phyloP scores from a whole-genome alignment of 2,888 invertebrate genomes.

The Pseudoips prasinana region DNA sequence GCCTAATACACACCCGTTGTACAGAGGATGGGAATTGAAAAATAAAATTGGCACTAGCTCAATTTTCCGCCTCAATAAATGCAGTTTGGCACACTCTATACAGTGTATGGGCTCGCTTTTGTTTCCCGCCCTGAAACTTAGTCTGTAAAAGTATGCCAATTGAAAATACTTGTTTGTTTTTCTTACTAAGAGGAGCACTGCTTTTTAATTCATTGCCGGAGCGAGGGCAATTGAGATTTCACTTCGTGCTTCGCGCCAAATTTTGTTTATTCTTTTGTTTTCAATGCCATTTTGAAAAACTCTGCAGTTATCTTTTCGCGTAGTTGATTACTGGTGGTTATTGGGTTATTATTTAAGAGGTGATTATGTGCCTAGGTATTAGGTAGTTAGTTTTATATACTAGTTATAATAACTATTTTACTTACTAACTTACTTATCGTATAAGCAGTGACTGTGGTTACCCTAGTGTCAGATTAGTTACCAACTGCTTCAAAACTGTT shows the following conservation, averaged over 20 bases:
- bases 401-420: no score
- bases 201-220: constrained; percentile 30
- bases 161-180: constrained; percentile 57
- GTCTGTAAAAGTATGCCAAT: constrained; percentile 58
- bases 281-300: no score
- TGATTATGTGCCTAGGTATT: no score
- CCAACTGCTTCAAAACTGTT: no score
- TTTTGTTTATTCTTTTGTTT: constrained; percentile 6
- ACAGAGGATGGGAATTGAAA: constrained; percentile 51
- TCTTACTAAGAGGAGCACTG: constrained; percentile 38
- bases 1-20: constrained; percentile 33
- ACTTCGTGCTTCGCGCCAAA: constrained; percentile 9
- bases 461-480: no score
- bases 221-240: constrained; percentile 26
- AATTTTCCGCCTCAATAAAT: constrained; percentile 68
- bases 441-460: no score
- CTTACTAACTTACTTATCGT: no score
- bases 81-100: constrained; percentile 59
- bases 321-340: no score
- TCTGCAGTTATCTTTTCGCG: no score
- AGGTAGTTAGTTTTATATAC: no score
- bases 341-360: no score
- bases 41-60: constrained; percentile 71
- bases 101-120: constrained; percentile 37
- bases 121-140: constrained; percentile 47